These are phyloP conservation scores for Carassius auratus DNA, from an alignment of 2,113 vertebrate genomes.

Conservation along the genomic window DNA sequence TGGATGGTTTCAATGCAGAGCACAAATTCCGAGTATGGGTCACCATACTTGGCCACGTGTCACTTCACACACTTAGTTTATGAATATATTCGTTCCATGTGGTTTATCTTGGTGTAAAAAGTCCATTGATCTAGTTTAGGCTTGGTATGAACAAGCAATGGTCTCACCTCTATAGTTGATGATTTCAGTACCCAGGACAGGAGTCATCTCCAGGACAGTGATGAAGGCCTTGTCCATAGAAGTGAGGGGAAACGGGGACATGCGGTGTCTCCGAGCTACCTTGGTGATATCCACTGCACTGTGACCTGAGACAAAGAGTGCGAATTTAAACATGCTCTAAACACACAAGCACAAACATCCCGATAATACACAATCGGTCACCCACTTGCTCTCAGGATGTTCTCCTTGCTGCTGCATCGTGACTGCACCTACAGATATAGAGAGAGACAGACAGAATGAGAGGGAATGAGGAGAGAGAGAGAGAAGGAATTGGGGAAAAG, in stretches of 20 bases:
- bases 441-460: conserved; percentile 42
- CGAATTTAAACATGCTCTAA: conserved; percentile 10
- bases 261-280: conserved; percentile 96
- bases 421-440: conserved; percentile 93
- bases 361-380: conserved; percentile 54
- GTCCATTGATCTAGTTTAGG: background rate
- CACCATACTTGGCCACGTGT: too few relatives aligned
- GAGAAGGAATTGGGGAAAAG: conserved; percentile 5
- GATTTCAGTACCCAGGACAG: conserved; percentile 97
- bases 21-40: too few relatives aligned
- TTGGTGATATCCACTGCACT: conserved; percentile 99
- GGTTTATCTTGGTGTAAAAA: too few relatives aligned
- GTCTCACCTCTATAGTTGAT: conserved; percentile 95
- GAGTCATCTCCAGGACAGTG: conserved; percentile 98
- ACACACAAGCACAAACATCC: background rate
- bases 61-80: background rate
- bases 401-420: conserved; percentile 98
- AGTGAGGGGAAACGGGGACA: conserved; percentile 98
- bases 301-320: conserved; percentile 80
- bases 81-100: too few relatives aligned
- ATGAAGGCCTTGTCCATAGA: conserved; percentile 99
- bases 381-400: conserved; percentile 99
- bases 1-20: too few relatives aligned
- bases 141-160: background rate
- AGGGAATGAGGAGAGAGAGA: conserved; percentile 45